phyloP scores from a whole-genome alignment of 64 coral and sea anemone genomes.

The Porites australiensis region DNA sequence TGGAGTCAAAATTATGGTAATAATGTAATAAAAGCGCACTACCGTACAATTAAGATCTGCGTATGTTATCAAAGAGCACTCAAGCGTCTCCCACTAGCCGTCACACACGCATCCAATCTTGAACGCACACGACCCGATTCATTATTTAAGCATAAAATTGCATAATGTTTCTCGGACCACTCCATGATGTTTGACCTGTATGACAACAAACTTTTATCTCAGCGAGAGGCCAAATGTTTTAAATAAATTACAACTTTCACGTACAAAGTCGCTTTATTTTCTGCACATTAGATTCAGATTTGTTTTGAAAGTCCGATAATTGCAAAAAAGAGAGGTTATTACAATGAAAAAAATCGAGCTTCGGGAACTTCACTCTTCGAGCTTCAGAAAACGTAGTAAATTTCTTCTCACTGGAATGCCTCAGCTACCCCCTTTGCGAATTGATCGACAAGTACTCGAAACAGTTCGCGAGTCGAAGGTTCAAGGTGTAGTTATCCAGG shows the following conservation, averaged over 20 bases:
- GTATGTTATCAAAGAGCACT: too few relatives aligned
- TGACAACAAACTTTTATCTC: neutral
- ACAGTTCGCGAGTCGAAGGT: too few relatives aligned
- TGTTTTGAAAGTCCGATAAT: neutral
- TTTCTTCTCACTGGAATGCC: neutral
- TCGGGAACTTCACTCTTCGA: neutral
- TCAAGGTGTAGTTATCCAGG: too few relatives aligned
- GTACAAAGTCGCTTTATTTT: neutral
- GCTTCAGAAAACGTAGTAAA: neutral
- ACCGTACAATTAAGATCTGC: too few relatives aligned
- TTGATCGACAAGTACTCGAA: too few relatives aligned
- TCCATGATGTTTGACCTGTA: neutral
- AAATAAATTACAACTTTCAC: neutral
- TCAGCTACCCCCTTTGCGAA: too few relatives aligned
- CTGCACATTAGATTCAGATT: neutral
- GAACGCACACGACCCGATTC: too few relatives aligned
- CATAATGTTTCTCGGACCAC: conserved; percentile 42
- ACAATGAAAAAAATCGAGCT: neutral
- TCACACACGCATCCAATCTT: too few relatives aligned
- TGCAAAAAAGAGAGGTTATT: neutral
- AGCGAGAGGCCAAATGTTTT: neutral
- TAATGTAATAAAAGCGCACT: neutral
- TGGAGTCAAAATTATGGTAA: conserved; percentile 47
- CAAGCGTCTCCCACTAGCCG: too few relatives aligned
- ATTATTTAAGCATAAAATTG: conserved; percentile 10